phyloP scores from a whole-genome alignment of 1,140 invertebrate species.

The Capitella teleta region DNA sequence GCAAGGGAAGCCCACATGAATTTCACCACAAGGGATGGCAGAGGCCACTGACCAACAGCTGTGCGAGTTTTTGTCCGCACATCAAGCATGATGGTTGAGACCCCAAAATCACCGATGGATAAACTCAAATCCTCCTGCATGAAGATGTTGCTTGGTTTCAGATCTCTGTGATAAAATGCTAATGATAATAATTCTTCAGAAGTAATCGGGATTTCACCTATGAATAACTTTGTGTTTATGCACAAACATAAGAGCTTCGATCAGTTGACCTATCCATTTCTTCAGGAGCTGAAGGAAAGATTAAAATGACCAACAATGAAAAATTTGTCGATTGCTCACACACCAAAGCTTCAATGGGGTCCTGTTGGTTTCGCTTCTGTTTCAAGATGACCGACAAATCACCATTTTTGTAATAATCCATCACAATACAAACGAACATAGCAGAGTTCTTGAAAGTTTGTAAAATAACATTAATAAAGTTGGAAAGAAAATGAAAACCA shows the following conservation, averaged over 20 bases:
- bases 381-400: slow-evolving; percentile 13
- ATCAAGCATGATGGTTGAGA: slow-evolving; percentile 34
- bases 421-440: slow-evolving; percentile 33
- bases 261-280: slow-evolving; percentile 31
- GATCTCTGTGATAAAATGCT: slow-evolving; percentile 20
- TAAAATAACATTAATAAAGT: neutral
- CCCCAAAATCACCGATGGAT: slow-evolving; percentile 32
- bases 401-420: slow-evolving; percentile 29
- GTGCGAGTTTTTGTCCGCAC: slow-evolving; percentile 26
- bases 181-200: neutral
- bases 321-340: neutral
- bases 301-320: neutral
- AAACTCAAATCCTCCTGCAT: slow-evolving; percentile 23
- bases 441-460: slow-evolving; percentile 24
- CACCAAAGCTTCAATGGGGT: slow-evolving; percentile 25
- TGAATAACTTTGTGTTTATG: slow-evolving; percentile 28
- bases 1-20: slow-evolving; percentile 1
- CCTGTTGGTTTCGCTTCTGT: slow-evolving; percentile 11
- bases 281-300: slow-evolving; percentile 11
- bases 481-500: neutral
- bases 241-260: slow-evolving; percentile 31
- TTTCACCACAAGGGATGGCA: neutral
- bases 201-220: neutral
- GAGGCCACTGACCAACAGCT: slow-evolving; percentile 13
- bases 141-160: slow-evolving; percentile 31